Conservation (phyloP, 2,113 vertebrate species). For the Gila orcuttii region DNA sequence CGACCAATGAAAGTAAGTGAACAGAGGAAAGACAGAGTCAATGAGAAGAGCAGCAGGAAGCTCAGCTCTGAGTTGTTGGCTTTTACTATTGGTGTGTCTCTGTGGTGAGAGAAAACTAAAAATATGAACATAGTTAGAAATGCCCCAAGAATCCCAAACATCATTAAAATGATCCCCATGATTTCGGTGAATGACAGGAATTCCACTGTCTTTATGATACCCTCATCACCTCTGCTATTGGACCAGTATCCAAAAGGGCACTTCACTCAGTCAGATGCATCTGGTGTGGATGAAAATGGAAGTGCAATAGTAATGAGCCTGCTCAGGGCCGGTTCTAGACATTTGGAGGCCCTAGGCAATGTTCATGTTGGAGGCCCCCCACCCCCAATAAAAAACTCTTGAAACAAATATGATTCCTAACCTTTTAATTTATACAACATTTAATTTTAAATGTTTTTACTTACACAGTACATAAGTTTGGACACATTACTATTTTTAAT, state of each 20-base stretch:
- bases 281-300: constrained; percentile 58
- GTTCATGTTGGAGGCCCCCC: no score
- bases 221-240: constrained; percentile 48
- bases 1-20: no score
- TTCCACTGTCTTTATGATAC: constrained; percentile 61
- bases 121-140: constrained; percentile 50
- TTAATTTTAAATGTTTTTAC: no score
- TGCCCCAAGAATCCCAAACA: constrained; percentile 55
- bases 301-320: constrained; percentile 21
- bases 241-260: constrained; percentile 65
- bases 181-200: constrained; percentile 63
- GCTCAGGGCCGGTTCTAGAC: no score
- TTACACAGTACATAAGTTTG: no score
- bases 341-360: no score
- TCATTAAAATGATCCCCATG: constrained; percentile 47
- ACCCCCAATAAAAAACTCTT: no score
- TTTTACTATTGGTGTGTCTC: constrained; percentile 54
- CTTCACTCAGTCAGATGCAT: constrained; percentile 58
- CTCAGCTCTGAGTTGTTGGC: constrained; percentile 12
- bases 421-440: no score
- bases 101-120: constrained; percentile 56
- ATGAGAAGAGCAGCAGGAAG: no score
- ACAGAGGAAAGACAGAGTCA: no score
- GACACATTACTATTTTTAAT: no score
- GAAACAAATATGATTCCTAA: no score